phyloP scores from a whole-genome alignment of 2,888 invertebrate genomes.

The Mesochorus sp. region DNA sequence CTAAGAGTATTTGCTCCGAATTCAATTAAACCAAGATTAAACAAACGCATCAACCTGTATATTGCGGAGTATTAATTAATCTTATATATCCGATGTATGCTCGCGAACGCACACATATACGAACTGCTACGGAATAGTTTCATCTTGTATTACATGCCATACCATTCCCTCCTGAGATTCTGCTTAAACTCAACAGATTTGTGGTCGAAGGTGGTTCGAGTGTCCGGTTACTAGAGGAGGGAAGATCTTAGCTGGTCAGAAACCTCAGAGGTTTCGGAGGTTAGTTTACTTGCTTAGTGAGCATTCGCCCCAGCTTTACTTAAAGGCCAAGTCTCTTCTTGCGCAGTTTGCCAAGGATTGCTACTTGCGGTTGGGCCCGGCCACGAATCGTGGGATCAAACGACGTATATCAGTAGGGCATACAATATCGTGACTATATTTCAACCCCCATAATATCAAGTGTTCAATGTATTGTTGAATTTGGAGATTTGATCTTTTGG shows the following conservation, averaged over 20 bases:
- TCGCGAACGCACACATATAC: no score
- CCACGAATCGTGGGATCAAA: neutral
- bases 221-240: neutral
- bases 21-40: conserved; percentile 58
- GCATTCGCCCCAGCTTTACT: conserved; percentile 24
- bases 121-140: no score
- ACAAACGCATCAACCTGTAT: conserved; percentile 49
- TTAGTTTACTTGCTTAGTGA: conserved; percentile 2
- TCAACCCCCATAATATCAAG: no score
- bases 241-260: conserved; percentile 7
- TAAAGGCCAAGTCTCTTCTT: conserved; percentile 42
- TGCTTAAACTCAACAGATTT: neutral
- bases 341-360: conserved; percentile 25
- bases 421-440: no score
- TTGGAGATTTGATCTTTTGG: no score
- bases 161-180: neutral
- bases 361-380: neutral
- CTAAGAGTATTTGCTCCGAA: conserved; percentile 44
- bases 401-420: no score
- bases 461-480: no score
- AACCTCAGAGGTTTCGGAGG: conserved; percentile 28
- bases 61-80: neutral
- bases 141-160: no score
- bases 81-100: no score
- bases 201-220: neutral